These are phyloP conservation scores for Balaenoptera acutorostrata DNA, from an alignment of 2,113 vertebrate genomes.

Conservation along the genomic window DNA sequence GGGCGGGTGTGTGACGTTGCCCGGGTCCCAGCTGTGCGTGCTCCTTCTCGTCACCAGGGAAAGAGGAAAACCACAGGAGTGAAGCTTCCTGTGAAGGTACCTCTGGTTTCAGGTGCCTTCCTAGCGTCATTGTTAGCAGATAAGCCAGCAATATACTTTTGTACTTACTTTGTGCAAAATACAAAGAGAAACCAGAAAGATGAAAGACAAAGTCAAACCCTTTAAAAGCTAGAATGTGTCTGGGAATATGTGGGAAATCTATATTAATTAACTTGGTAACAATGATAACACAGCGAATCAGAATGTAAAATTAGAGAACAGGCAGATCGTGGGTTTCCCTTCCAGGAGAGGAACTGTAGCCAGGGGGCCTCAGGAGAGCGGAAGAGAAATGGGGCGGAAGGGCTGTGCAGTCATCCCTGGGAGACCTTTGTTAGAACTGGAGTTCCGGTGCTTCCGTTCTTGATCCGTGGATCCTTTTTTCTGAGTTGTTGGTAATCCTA, in stretches of 20 bases:
- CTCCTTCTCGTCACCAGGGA: neutral
- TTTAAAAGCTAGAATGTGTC: neutral
- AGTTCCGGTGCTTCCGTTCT: neutral
- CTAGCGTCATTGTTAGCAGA: neutral
- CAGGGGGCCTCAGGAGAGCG: neutral
- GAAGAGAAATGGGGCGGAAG: neutral
- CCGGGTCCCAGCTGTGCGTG: neutral
- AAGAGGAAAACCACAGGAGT: neutral
- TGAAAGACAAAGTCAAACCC: neutral
- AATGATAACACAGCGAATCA: neutral
- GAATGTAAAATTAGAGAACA: neutral
- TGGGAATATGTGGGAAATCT: neutral
- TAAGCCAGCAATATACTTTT: neutral
- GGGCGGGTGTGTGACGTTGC: neutral
- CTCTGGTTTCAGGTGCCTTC: neutral
- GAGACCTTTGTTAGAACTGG: neutral
- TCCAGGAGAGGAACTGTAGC: neutral
- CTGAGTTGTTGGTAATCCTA: neutral
- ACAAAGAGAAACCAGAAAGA: neutral
- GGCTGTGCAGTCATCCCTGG: neutral
- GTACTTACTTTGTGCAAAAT: neutral
- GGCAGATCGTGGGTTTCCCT: neutral
- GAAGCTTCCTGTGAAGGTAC: neutral
- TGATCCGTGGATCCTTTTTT: neutral
- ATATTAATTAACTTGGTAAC: neutral